Evolutionary conservation across 2,113 vertebrate genomes (phyloP), one percentile per base, ranked within the genome.

Genomic region (Myiozetetes cayanensis): DNA sequence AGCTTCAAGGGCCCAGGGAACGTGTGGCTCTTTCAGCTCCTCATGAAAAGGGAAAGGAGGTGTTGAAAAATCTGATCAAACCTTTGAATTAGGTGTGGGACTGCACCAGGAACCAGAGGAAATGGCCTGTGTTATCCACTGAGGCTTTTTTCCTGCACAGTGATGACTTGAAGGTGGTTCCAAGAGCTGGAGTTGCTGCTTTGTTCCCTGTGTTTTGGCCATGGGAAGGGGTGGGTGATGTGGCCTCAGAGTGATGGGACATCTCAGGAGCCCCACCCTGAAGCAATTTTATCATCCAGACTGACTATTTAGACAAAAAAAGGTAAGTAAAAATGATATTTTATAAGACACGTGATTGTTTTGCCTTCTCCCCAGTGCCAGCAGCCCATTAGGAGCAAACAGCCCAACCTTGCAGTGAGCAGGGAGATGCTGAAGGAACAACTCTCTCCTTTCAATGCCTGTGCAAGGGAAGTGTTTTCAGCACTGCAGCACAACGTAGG

Each of bases 1-100:
- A 43, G 89, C 74, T 90, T 90, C 93, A 88, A 94, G 83, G 94
- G 89, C 68, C 80, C 33, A 4, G 74, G 81, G 50, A 90, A 52
- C 5, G 1, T 9, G 14, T 3, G 66, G 62, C 41, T 73, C 67
- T 93, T 93, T 81, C 76, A 89, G 91, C 78, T 86, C 12, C 20
- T 52, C 68, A 82, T 89, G 86, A 78, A 90, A 96, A 50, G 41
- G 23, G 52, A 52, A 65, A 16, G 1, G 59, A 53, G 46, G 33
- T 47, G 79, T 47, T 67, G 65, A 22, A 93, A 93, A 90, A 81
- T 30, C 43, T 37, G 49, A 46, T 76, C 43, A 77, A 73, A 87
- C 58, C 52, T 43, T 41, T 76, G 61, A 59, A 67, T 78, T 17
- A 44, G 55, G 21, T 28, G 50, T 47, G 75, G 81, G 43, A 18